Base-by-base conservation (phyloP, 2,797 vertebrate genomes). In the Gallinago stenura region DNA sequence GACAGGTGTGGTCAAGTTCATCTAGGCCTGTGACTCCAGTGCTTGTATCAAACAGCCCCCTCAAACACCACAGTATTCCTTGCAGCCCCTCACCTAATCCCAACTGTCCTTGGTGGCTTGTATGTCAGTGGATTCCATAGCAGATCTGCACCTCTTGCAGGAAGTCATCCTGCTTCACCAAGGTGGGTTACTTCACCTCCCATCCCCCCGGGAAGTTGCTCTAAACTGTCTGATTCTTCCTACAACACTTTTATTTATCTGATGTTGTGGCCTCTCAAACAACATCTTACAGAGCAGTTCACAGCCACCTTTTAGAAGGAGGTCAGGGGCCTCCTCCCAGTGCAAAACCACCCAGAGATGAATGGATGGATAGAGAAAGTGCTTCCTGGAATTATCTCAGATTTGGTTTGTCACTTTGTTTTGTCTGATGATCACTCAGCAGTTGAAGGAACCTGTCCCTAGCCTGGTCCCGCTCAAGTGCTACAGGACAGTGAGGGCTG, bases 301-400 rank as follows among this genome's bases (percentile, higher is more conserved):
- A n/a, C 46, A 89, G 46, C 5, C 33, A 13, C 54, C 30, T 30
- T 54, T 68, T 75, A 33, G 51, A 45, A 81, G 46, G 18, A n/a
- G 0, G 3, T 20, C 10, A 25, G 45, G 13, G n/a, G 39, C n/a
- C 12, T 73, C 13, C 28, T 66, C 19, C 4, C 3, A 39, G 3
- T 30, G 37, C 19, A 60, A 73, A 81, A 60, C 24, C 16, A 30
- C n/a, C 24, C 39, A 60, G 61, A 73, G 15, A 6, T 57, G n/a
- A 54, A 78, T 3, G 2, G n/a, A 37, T 0, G 0, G 37, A n/a
- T 24, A 60, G 53, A 57, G 17, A 72, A 51, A 51, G 6, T 28
- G 51, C 31, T 57, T 83, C 22, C 22, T 43, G 48, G 26, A 57
- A n/a, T 69, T 62, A 64, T 56, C 19, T 77, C 31, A 77, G 43